phyloP scores from a whole-genome alignment of 2,113 vertebrate species.

The Triplophysa rosa region DNA sequence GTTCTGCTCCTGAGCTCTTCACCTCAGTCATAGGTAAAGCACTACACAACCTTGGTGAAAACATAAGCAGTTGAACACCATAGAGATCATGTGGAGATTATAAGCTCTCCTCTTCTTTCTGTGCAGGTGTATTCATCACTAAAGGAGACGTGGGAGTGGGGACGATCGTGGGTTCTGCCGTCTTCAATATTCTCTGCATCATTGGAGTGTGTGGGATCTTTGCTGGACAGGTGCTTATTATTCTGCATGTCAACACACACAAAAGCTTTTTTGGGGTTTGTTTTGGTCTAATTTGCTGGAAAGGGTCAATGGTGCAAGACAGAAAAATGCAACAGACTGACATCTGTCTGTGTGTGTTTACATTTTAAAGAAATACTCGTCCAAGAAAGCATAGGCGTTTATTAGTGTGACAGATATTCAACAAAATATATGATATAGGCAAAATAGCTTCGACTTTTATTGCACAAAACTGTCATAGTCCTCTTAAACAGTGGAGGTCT shows the following conservation, averaged over 20 bases:
- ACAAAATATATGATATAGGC: too few relatives aligned
- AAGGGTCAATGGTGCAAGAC: too few relatives aligned
- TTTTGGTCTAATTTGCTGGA: neutral
- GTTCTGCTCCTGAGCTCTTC: constrained; percentile 95
- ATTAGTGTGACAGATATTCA: too few relatives aligned
- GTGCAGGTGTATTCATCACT: constrained; percentile 94
- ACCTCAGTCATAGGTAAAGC: constrained; percentile 95
- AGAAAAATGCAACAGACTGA: too few relatives aligned
- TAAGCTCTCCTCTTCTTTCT: neutral
- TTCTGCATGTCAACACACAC: neutral
- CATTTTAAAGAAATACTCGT: too few relatives aligned
- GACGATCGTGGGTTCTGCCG: constrained; percentile 96
- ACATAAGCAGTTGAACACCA: constrained; percentile 1
- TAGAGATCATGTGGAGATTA: neutral
- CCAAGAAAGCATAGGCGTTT: too few relatives aligned
- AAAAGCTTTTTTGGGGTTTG: neutral
- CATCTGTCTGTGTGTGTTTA: too few relatives aligned
- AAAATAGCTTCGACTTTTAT: too few relatives aligned
- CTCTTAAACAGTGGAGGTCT: too few relatives aligned
- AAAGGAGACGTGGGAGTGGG: constrained; percentile 97
- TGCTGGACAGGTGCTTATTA: constrained; percentile 81
- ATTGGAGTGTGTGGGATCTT: constrained; percentile 97
- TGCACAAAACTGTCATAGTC: too few relatives aligned
- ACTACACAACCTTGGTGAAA: neutral
- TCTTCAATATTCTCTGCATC: constrained; percentile 98